These are phyloP conservation scores for Lobophora halterata DNA, from an alignment of 2,888 invertebrate species.

Conservation along the genomic window DNA sequence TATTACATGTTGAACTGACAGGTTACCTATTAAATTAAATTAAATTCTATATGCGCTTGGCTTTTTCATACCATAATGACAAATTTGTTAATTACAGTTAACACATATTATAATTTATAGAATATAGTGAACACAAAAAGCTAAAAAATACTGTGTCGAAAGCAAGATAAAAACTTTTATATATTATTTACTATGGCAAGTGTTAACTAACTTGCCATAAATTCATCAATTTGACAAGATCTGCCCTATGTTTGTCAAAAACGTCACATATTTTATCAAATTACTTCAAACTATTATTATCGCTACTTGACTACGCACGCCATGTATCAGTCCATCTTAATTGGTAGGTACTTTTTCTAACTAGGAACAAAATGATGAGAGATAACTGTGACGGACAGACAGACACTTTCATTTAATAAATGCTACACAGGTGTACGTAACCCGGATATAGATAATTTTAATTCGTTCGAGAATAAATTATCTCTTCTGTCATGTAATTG, in stretches of 20 bases:
- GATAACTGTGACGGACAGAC: conserved; percentile 11
- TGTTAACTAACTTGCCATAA: too few relatives aligned
- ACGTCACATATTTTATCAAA: conserved; percentile 8
- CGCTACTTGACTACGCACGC: conserved; percentile 3
- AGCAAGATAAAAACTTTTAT: too few relatives aligned
- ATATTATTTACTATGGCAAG: too few relatives aligned
- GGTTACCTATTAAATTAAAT: too few relatives aligned
- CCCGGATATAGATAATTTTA: conserved; percentile 11
- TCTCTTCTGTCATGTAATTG: too few relatives aligned
- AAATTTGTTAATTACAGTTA: too few relatives aligned
- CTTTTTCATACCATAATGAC: too few relatives aligned
- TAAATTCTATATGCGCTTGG: too few relatives aligned
- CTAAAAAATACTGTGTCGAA: too few relatives aligned
- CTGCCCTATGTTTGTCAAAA: conserved; percentile 2
- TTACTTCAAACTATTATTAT: conserved; percentile 6
- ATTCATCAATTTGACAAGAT: conserved; percentile 7
- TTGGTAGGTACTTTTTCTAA: conserved; percentile 3
- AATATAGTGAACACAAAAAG: too few relatives aligned
- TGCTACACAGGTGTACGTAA: conserved; percentile 11
- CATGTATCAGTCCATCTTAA: conserved; percentile 5
- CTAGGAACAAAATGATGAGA: neutral
- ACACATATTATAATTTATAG: too few relatives aligned
- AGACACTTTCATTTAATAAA: conserved; percentile 8
- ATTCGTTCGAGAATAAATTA: conserved; percentile 10
- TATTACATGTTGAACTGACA: too few relatives aligned